Conservation (phyloP, 2,113 vertebrate genomes). For the Probosciger aterrimus region DNA sequence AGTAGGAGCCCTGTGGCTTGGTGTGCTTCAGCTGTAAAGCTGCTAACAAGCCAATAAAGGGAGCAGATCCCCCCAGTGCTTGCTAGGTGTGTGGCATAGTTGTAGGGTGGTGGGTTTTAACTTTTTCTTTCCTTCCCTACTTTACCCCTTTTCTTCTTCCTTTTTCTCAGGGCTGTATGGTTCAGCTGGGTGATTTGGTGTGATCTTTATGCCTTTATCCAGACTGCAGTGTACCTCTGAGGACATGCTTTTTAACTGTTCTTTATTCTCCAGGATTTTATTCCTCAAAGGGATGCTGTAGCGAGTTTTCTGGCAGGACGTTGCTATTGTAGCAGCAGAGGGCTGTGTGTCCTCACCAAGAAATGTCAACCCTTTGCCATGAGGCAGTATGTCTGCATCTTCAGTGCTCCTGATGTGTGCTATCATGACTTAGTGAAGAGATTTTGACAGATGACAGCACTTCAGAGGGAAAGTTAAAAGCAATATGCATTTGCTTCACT, state of each 20-base stretch:
- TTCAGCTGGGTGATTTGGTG: neutral
- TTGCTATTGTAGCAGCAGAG: neutral
- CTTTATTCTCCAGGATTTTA: conserved; percentile 7
- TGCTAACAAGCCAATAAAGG: neutral
- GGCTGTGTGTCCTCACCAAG: neutral
- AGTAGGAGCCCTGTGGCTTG: neutral
- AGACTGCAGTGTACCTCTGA: neutral
- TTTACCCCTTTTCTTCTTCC: neutral
- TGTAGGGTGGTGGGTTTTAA: neutral
- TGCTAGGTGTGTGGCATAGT: neutral
- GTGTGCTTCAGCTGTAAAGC: neutral
- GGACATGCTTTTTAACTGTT: neutral
- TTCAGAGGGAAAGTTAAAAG: conserved; percentile 46
- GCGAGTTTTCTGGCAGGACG: neutral
- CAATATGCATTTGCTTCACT: conserved; percentile 9
- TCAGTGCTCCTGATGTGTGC: neutral
- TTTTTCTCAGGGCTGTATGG: neutral
- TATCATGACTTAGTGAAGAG: neutral
- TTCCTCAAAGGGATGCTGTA: neutral
- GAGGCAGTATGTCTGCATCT: neutral
- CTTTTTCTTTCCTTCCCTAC: neutral
- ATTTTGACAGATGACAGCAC: neutral
- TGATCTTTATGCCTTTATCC: neutral
- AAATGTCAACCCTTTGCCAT: conserved; percentile 13
- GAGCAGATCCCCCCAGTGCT: neutral